These are phyloP conservation scores for Pseudococcus viburni DNA, from an alignment of 2,888 invertebrate genomes.

Conservation along the genomic window DNA sequence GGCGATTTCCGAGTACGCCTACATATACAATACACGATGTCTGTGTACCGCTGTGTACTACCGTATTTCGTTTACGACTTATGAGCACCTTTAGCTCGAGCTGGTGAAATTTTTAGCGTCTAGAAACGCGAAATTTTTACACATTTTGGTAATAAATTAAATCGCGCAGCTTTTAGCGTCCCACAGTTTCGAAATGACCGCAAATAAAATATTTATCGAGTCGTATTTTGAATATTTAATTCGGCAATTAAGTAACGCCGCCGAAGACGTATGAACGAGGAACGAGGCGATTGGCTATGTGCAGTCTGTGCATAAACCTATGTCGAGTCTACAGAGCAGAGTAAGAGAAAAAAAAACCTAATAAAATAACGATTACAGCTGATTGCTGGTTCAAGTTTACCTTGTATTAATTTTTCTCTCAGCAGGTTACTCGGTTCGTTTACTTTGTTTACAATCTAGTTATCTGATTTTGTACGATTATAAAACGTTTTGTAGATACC, in stretches of 20 bases:
- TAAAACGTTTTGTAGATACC: slow-evolving; percentile 48
- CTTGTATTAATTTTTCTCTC: slow-evolving; percentile 66
- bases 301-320: neutral
- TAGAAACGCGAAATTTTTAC: slow-evolving; percentile 32
- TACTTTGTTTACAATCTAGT: slow-evolving; percentile 54
- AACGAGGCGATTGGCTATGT: neutral
- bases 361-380: slow-evolving; percentile 61
- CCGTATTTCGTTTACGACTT: neutral
- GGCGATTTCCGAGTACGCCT: slow-evolving; percentile 1
- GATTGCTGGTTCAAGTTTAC: slow-evolving; percentile 60
- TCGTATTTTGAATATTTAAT: slow-evolving; percentile 52
- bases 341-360: slow-evolving; percentile 13
- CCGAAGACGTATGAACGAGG: neutral
- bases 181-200: slow-evolving; percentile 29
- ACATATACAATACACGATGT: neutral
- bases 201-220: slow-evolving; percentile 24
- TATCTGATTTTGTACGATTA: slow-evolving; percentile 52
- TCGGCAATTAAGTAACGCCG: slow-evolving; percentile 48
- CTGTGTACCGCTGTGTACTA: neutral
- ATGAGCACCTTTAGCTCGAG: neutral
- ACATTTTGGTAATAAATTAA: slow-evolving; percentile 49
- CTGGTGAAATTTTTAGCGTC: slow-evolving; percentile 21
- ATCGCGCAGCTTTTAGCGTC: neutral
- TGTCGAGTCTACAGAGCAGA: neutral
- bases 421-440: slow-evolving; percentile 62